These are phyloP conservation scores for Cryptotis parvus DNA, from an alignment of 2,113 vertebrate genomes.

Conservation along the genomic window DNA sequence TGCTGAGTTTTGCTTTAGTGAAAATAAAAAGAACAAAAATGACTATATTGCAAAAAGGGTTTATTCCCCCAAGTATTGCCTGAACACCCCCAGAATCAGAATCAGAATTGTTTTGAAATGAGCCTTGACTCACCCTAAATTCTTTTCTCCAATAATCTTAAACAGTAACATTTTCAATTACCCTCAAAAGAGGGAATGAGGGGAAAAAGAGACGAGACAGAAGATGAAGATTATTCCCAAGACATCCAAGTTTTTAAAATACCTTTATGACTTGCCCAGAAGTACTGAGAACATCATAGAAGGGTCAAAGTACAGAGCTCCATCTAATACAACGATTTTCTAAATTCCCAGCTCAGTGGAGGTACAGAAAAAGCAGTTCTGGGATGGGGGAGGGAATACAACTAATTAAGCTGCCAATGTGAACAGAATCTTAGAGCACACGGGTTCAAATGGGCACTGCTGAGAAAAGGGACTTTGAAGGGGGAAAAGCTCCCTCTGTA, in stretches of 20 bases:
- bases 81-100: conserved; percentile 34
- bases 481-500: background rate
- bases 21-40: conserved; percentile 35
- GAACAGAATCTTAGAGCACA: conserved; percentile 44
- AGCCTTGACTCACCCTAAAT: conserved; percentile 25
- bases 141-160: conserved; percentile 16
- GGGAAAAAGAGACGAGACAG: background rate
- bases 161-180: conserved; percentile 2
- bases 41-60: background rate
- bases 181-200: background rate
- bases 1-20: conserved; percentile 11
- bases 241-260: conserved; percentile 19
- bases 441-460: background rate
- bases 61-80: background rate
- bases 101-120: conserved; percentile 56
- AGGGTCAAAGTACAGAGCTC: conserved; percentile 2
- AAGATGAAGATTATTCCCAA: background rate
- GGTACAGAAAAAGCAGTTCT: conserved; percentile 42
- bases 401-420: background rate
- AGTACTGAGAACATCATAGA: background rate
- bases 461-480: background rate
- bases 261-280: conserved; percentile 14
- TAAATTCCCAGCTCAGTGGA: conserved; percentile 41
- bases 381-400: background rate
- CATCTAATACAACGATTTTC: background rate